Evolutionary conservation across 2,113 vertebrate genomes (phyloP).

Genomic region (Charadrius vociferus): DNA sequence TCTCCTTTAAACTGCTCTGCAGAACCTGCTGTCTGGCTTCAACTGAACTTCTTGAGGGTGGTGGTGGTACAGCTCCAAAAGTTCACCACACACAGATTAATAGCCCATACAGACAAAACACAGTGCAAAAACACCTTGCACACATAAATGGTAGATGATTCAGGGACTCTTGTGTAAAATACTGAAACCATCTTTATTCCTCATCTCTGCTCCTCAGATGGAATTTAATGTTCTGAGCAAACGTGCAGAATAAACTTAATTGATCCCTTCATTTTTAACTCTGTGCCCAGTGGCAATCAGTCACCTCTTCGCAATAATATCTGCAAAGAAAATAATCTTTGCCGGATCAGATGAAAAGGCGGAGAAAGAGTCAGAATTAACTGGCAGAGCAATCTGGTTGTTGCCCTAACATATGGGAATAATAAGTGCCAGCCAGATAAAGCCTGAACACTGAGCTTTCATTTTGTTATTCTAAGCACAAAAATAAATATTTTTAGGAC

Average conservation of each 20-base stretch:
- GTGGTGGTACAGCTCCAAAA: not conserved
- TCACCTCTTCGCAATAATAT: conserved; percentile 48
- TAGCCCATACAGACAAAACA: not conserved
- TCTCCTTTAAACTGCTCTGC: not conserved
- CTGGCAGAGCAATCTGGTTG: conserved; percentile 51
- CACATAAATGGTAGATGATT: not conserved
- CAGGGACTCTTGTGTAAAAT: not conserved
- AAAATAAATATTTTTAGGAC: conserved; percentile 70
- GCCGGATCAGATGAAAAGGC: conserved; percentile 38
- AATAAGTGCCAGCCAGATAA: conserved; percentile 66
- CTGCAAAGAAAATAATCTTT: conserved; percentile 62
- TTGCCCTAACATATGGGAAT: conserved; percentile 67
- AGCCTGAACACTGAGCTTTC: conserved; percentile 47
- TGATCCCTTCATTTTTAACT: conserved; percentile 44
- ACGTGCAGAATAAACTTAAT: conserved; percentile 27
- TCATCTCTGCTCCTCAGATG: not conserved
- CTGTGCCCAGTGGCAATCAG: conserved; percentile 7
- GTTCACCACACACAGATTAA: not conserved
- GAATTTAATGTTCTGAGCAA: conserved; percentile 21
- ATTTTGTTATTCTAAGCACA: conserved; percentile 63
- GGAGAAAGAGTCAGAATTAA: conserved; percentile 54
- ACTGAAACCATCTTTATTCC: conserved; percentile 2
- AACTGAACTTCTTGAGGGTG: not conserved
- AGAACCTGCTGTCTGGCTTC: not conserved
- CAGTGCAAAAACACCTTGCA: not conserved